Base-by-base conservation (phyloP, 2,888 invertebrate genomes). In the Onchidella celtica region DNA sequence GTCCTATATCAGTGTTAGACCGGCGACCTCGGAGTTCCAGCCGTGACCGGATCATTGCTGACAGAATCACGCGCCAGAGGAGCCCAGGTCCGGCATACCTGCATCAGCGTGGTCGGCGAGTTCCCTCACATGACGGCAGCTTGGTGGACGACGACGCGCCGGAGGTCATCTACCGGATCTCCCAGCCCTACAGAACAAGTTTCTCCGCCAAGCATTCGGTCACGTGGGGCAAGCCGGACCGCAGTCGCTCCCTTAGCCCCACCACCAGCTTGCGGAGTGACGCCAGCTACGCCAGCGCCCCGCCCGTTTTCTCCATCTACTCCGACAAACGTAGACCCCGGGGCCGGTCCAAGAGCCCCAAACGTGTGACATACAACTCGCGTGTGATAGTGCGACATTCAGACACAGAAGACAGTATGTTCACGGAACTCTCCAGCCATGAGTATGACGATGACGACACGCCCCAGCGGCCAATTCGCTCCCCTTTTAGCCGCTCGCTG, bases 141-240 rank as follows among this genome's bases (percentile, higher is more conserved):
- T n/a, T 61, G n/a, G 74, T 72, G 21, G 68, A 76, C 29, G 65
- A 72, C n/a, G 72, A 73, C 57, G 72, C 65, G 21, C 81, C 81
- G 34, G 85, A 87, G 14, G 82, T 90, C 0, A 83, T 83, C 24
- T 83, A 86, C 29, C 83, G 88, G 34, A 87, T 92, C 63, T 85
- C 90, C 0, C 92, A 92, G 85, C 90, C 91, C 0, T 92, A 92
- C 84, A 86, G 90, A 47, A 92, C 91, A 47, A 91, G 91, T 79
- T 91, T 92, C 82, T 91, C 91, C 74, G 91, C 92, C 0, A 88
- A 90, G 32, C 86, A 88, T n/a, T 86, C 89, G 1, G 90, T 90
- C 6, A 82, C 85, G 21, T 81, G 88, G 75, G 85, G 87, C 34
- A 80, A 65, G 3, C 88, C 84, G 24, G 88, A 88, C 65, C 80